Evolutionary conservation across 2,888 invertebrate species (phyloP).

Genomic region (Tryphoninae sp.): DNA sequence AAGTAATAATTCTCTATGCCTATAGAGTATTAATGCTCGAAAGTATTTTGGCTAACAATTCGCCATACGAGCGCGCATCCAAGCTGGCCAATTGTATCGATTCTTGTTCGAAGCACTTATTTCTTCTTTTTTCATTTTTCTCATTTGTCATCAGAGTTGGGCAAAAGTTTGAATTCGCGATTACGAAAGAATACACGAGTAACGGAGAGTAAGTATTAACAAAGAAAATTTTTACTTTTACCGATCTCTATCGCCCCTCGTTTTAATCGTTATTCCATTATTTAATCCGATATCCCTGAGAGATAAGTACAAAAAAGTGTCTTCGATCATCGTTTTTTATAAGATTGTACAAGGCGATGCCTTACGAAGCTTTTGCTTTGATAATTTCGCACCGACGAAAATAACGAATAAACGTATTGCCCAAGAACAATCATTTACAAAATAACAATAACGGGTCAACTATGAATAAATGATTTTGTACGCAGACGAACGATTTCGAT

Average conservation of each 20-base stretch:
- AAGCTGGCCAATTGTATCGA: constrained; percentile 1
- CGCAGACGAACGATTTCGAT: background rate
- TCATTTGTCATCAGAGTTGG: constrained; percentile 43
- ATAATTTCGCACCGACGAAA: background rate
- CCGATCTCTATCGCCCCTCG: background rate
- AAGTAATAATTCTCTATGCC: constrained; percentile 29
- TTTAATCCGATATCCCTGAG: background rate
- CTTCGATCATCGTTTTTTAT: background rate
- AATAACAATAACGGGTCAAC: background rate
- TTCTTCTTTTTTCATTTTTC: no score
- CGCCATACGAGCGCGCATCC: background rate
- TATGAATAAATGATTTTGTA: constrained; percentile 31
- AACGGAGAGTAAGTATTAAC: background rate
- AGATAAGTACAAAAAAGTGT: no score
- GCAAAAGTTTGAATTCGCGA: constrained; percentile 5
- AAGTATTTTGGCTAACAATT: constrained; percentile 22
- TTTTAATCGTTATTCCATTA: constrained; percentile 3
- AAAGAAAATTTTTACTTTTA: background rate
- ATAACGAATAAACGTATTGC: background rate
- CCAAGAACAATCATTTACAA: constrained; percentile 15
- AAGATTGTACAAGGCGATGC: background rate
- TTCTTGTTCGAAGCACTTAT: constrained; percentile 4
- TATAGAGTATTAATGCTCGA: constrained; percentile 19
- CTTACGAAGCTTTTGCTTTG: background rate
- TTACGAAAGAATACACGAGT: background rate